Conservation (phyloP, 1,140 invertebrate genomes). For the Hormaphis cornu region DNA sequence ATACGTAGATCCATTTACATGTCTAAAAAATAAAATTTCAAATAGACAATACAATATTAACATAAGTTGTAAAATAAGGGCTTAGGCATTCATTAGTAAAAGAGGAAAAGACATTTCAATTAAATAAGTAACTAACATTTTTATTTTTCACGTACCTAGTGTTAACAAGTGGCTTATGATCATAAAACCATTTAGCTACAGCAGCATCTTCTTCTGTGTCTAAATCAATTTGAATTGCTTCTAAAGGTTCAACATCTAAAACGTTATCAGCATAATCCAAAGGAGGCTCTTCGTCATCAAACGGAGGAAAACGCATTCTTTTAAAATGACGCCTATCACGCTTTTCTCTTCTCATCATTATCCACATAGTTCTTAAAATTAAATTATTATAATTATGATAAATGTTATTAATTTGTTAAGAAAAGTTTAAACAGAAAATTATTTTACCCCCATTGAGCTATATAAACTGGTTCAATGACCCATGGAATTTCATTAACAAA, state of each 20-base stretch:
- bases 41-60: too few species aligned
- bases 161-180: slow-evolving; percentile 91
- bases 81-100: too few species aligned
- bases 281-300: slow-evolving; percentile 99
- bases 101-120: too few species aligned
- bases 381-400: slow-evolving; percentile 10
- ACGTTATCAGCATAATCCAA: slow-evolving; percentile 99
- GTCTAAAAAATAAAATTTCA: slow-evolving; percentile 46
- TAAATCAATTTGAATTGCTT: slow-evolving; percentile 97
- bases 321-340: slow-evolving; percentile 98
- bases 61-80: slow-evolving; percentile 9
- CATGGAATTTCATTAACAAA: slow-evolving; percentile 99
- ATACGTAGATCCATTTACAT: slow-evolving; percentile 96
- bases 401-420: background rate
- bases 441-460: slow-evolving; percentile 94
- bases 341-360: slow-evolving; percentile 99
- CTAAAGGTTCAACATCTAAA: slow-evolving; percentile 95
- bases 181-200: slow-evolving; percentile 94
- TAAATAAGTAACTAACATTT: background rate
- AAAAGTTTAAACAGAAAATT: background rate
- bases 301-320: slow-evolving; percentile 98
- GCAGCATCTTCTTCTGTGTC: slow-evolving; percentile 91
- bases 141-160: slow-evolving; percentile 51
- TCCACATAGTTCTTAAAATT: slow-evolving; percentile 89
- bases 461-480: slow-evolving; percentile 98